Evolutionary conservation across 2,888 invertebrate genomes (phyloP), one percentile per base, ranked within the genome.

Genomic region (Drosophila atroscutellata): DNA sequence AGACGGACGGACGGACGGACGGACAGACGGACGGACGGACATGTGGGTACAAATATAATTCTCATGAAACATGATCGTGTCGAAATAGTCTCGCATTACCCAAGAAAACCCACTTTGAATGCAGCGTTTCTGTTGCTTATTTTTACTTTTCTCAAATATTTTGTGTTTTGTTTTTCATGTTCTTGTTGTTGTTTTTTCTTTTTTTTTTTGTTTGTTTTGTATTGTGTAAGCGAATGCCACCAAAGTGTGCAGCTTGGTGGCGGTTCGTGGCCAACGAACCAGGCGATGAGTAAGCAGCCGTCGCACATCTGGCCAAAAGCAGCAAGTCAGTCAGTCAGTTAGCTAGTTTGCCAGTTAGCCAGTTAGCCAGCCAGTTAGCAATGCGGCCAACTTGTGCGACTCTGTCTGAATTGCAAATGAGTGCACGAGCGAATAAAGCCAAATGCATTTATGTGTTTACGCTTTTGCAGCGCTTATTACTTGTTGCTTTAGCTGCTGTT

Each of bases 61-160:
- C 83, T 81, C 78, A 66, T 77, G 83, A 83, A 81, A 86, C 66
- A 75, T 75, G 89, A 91, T 86, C 80, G 74, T 83, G 72, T 84
- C 80, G 83, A 83, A 90, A 81, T 69, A 64, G 73, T 82, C 77
- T 90, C 80, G 76, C 60, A 77, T 89, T 90, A 89, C 85, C 77
- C 77, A 77, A 80, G 73, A 73, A 82, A 75, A 80, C 45, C 74
- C 72, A 75, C 76, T 61, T 68, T 63, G 75, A 69, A 72, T 71
- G 71, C 50, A 79, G 45, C 72, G 54, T 67, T 45, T 45, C 24
- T 74, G 59, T 61, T 57, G 20, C 8, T 24, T 24, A 24, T 45
- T 73, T 47, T 54, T 45, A 8, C 13, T 15, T 52, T 24, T 34
- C 45, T 24, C 24, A 24, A 52, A 42, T 49, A 61, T 57, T 59